Conservation (phyloP, 64 coral and sea anemone species). For the Platygyra sinensis region DNA sequence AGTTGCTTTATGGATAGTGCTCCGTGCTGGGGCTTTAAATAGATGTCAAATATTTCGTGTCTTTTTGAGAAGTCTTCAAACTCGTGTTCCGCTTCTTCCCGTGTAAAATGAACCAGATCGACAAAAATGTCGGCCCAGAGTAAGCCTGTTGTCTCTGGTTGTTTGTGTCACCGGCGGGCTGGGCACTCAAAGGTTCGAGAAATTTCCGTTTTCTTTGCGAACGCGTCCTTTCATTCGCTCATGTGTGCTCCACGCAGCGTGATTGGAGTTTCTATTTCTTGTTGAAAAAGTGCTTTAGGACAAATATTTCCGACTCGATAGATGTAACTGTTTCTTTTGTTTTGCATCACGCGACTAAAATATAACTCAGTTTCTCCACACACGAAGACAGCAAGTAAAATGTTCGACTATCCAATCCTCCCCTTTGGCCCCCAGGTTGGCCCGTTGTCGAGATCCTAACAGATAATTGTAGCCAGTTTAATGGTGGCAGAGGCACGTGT, state of each 20-base stretch:
- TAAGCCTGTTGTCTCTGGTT: not conserved
- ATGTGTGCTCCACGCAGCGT: not conserved
- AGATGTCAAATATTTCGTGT: constrained; percentile 3
- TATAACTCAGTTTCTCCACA: constrained; percentile 6
- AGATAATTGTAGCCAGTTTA: constrained; percentile 23
- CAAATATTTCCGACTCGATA: constrained; percentile 31
- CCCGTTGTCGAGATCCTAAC: constrained; percentile 21
- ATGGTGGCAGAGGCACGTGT: not conserved
- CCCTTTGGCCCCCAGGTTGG: not conserved
- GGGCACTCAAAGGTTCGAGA: constrained; percentile 11
- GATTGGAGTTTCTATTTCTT: not conserved
- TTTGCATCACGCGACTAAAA: not conserved
- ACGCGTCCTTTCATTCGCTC: not conserved
- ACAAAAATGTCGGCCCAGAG: constrained; percentile 32
- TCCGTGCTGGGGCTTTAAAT: not conserved
- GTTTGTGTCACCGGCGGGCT: too few species aligned
- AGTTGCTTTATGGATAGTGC: not conserved
- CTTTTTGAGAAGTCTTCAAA: not conserved
- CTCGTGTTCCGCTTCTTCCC: not conserved
- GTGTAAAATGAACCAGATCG: constrained; percentile 13
- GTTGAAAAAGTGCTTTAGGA: constrained; percentile 20
- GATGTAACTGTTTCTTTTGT: not conserved
- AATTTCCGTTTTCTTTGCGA: constrained; percentile 3
- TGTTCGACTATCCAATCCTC: not conserved
- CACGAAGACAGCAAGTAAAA: constrained; percentile 10